A percentile compares a stretch with the other conserved stretches of the same genome.
Evolutionary conservation across 2,113 vertebrate species (phyloP).

Genomic region (Dasyornis broadbenti): DNA sequence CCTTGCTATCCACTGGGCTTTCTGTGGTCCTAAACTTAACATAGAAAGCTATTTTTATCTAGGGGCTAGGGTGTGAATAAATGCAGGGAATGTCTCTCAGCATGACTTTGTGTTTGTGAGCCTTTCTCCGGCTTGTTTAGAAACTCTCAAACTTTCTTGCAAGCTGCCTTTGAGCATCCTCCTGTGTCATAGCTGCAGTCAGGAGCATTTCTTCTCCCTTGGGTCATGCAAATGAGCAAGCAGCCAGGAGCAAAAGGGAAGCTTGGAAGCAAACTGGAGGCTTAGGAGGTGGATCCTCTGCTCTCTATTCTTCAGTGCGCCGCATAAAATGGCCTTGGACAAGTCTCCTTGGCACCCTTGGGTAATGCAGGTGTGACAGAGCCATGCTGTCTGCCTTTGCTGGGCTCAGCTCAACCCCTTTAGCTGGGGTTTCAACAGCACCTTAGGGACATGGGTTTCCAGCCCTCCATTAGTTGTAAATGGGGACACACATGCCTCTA

Average conservation of each 20-base stretch:
- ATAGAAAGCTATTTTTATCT: constrained; percentile 60
- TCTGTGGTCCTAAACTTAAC: constrained; percentile 56
- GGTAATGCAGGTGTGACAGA: background rate
- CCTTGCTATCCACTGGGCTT: constrained; percentile 47
- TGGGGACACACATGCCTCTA: background rate
- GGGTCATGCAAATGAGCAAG: fast-evolving
- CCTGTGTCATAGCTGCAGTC: background rate
- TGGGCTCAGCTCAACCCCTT: background rate
- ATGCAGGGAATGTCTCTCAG: constrained; percentile 45
- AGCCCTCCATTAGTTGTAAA: background rate
- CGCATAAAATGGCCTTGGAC: background rate
- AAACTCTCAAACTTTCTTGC: background rate
- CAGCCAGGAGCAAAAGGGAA: background rate
- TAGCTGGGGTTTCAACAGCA: background rate
- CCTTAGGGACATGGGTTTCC: background rate
- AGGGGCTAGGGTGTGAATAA: constrained; percentile 56
- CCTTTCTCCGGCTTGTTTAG: background rate
- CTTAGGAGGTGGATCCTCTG: background rate
- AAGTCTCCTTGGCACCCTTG: background rate
- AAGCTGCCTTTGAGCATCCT: constrained; percentile 5
- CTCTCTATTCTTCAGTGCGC: background rate
- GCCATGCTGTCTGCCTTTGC: background rate
- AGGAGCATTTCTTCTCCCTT: background rate
- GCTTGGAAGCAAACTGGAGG: background rate
- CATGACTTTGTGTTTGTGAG: constrained; percentile 31